These are phyloP conservation scores for Aphidius colemani DNA, from an alignment of 2,888 invertebrate species.

Conservation along the genomic window DNA sequence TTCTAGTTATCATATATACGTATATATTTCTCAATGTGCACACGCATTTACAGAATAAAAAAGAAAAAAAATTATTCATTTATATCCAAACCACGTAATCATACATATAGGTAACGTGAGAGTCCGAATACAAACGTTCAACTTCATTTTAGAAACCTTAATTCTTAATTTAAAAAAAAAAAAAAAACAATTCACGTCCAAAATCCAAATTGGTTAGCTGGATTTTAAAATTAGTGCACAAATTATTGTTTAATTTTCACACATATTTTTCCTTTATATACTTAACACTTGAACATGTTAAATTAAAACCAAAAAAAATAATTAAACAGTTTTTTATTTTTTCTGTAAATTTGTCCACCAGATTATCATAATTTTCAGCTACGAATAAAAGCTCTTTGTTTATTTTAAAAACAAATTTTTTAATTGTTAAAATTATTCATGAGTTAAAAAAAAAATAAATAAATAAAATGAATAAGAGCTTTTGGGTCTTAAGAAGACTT, in stretches of 20 bases:
- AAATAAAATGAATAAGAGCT: too few species aligned
- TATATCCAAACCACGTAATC: slow-evolving; percentile 26
- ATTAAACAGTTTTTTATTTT: too few species aligned
- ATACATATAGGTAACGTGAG: slow-evolving; percentile 13
- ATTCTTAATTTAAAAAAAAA: neutral
- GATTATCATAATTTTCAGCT: too few species aligned
- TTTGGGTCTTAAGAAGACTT: too few species aligned
- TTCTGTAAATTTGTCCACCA: too few species aligned
- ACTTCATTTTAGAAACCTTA: slow-evolving; percentile 17
- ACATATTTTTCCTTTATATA: too few species aligned
- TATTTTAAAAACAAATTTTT: too few species aligned
- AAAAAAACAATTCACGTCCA: slow-evolving; percentile 9
- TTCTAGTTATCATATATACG: neutral
- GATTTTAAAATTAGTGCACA: slow-evolving; percentile 17
- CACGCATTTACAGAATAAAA: neutral
- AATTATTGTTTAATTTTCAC: neutral
- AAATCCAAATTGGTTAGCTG: neutral
- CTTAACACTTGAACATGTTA: too few species aligned
- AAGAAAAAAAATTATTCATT: slow-evolving; percentile 5
- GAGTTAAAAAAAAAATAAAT: too few species aligned
- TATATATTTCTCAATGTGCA: neutral
- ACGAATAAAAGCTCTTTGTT: too few species aligned
- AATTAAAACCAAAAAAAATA: too few species aligned
- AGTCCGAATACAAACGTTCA: slow-evolving; percentile 17
- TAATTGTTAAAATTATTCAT: too few species aligned